Percentiles rank a stretch among this genome's conserved stretches.
Conservation (phyloP, 2,797 vertebrate genomes). For the Parauchenoglanis punctatus region DNA sequence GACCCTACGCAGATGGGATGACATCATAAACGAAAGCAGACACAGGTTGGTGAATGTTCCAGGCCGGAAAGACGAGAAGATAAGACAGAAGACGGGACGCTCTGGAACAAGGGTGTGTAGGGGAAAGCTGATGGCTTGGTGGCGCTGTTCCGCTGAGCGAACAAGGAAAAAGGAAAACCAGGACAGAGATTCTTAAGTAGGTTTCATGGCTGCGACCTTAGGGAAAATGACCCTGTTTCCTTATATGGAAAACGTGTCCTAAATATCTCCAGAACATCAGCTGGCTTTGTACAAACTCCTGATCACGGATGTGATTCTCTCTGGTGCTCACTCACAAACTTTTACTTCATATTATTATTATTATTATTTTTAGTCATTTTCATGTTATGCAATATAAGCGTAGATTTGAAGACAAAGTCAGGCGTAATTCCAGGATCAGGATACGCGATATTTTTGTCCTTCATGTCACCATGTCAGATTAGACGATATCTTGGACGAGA, state of each 20-base stretch:
- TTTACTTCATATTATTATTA: not conserved
- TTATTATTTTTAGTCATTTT: not conserved
- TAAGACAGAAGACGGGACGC: not conserved
- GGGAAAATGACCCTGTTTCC: slow-evolving; percentile 61
- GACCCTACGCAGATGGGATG: not conserved
- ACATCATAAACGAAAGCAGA: not conserved
- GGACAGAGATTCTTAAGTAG: slow-evolving; percentile 58
- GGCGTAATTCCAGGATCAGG: no score
- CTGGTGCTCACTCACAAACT: not conserved
- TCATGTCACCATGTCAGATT: no score
- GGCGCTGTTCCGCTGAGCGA: slow-evolving; percentile 33
- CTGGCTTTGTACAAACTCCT: slow-evolving; percentile 28
- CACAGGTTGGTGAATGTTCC: not conserved
- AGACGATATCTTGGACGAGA: no score
- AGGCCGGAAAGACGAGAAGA: not conserved
- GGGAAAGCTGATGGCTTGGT: slow-evolving; percentile 12
- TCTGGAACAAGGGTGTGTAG: not conserved
- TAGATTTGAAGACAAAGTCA: no score
- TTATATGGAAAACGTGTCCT: slow-evolving; percentile 61
- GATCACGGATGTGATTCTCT: no score
- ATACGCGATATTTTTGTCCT: no score
- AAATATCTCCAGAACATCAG: slow-evolving; percentile 49
- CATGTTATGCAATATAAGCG: not conserved
- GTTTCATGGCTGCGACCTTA: slow-evolving; percentile 57
- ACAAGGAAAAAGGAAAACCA: slow-evolving; percentile 54